phyloP scores from a whole-genome alignment of 2,888 invertebrate species.

The Drosophila testacea region DNA sequence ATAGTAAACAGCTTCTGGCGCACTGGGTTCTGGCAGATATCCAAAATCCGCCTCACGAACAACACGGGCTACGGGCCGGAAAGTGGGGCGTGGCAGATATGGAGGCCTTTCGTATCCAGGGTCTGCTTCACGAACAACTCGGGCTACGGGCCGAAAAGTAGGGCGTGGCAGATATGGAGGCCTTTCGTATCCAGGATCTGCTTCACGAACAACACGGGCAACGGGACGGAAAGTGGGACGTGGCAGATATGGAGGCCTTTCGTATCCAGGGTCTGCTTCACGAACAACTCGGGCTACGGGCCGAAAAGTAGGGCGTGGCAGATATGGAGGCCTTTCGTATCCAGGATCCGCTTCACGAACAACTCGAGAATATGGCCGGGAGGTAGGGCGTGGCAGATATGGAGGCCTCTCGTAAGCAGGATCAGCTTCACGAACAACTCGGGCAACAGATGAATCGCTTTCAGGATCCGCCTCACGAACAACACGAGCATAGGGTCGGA shows the following conservation, averaged over 20 bases:
- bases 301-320: slow-evolving; percentile 5
- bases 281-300: slow-evolving; percentile 7
- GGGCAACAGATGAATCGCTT: neutral
- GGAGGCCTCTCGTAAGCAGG: slow-evolving; percentile 19
- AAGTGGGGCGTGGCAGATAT: slow-evolving; percentile 21
- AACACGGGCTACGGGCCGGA: slow-evolving; percentile 1
- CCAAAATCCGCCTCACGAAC: neutral
- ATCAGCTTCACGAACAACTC: slow-evolving; percentile 15
- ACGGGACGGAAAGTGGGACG: slow-evolving; percentile 13
- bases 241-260: slow-evolving; percentile 19
- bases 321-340: neutral
- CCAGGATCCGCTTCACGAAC: slow-evolving; percentile 2
- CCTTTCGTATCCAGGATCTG: neutral
- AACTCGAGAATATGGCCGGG: slow-evolving; percentile 1
- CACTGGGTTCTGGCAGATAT: neutral
- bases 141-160: slow-evolving; percentile 4
- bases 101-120: slow-evolving; percentile 1
- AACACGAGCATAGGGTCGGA: slow-evolving; percentile 5
- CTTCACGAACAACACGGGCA: slow-evolving; percentile 1
- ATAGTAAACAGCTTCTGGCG: neutral
- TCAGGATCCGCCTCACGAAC: slow-evolving; percentile 20
- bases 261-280: slow-evolving; percentile 18
- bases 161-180: slow-evolving; percentile 23
- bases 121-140: slow-evolving; percentile 2
- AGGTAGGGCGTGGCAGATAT: slow-evolving; percentile 21